Conservation (phyloP, 1,140 invertebrate species). For the Epicauta chinensis region DNA sequence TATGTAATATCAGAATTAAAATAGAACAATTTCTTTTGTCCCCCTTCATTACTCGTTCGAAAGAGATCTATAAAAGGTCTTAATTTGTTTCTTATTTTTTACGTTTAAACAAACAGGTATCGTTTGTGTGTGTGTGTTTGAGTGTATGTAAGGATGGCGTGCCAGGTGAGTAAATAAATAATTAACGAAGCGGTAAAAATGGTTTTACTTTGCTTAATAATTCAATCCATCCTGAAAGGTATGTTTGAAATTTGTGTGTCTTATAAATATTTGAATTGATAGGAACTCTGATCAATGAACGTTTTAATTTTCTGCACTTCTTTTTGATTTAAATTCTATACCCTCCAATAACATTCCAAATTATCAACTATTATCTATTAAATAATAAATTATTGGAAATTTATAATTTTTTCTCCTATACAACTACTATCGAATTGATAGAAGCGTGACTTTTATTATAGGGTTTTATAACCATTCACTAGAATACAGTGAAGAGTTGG, state of each 20-base stretch:
- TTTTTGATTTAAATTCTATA: too few relatives aligned
- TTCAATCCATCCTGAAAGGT: constrained; percentile 18
- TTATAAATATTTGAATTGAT: constrained; percentile 14
- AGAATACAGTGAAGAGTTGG: constrained; percentile 9
- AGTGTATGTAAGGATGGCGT: constrained; percentile 18
- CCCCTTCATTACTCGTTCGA: too few relatives aligned
- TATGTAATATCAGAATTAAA: too few relatives aligned
- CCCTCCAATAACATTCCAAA: too few relatives aligned
- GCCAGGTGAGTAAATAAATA: constrained; percentile 12
- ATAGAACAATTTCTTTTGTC: too few relatives aligned
- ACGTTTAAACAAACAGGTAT: background rate
- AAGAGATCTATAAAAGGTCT: too few relatives aligned
- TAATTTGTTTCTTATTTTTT: background rate
- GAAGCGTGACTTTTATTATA: background rate
- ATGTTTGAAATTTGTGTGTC: constrained; percentile 9
- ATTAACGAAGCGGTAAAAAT: constrained; percentile 24
- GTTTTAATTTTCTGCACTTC: too few relatives aligned
- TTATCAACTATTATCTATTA: background rate
- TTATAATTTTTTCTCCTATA: too few relatives aligned
- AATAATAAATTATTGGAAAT: background rate
- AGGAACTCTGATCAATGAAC: constrained; percentile 4
- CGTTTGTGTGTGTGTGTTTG: constrained; percentile 1
- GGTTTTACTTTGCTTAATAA: constrained; percentile 30
- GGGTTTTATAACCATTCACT: background rate
- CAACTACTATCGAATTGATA: background rate